A percentile compares a stretch with the other conserved stretches of the same genome.
These are phyloP conservation scores for Catamblyrhynchus diadema DNA, from an alignment of 2,797 vertebrate genomes.

Conservation along the genomic window DNA sequence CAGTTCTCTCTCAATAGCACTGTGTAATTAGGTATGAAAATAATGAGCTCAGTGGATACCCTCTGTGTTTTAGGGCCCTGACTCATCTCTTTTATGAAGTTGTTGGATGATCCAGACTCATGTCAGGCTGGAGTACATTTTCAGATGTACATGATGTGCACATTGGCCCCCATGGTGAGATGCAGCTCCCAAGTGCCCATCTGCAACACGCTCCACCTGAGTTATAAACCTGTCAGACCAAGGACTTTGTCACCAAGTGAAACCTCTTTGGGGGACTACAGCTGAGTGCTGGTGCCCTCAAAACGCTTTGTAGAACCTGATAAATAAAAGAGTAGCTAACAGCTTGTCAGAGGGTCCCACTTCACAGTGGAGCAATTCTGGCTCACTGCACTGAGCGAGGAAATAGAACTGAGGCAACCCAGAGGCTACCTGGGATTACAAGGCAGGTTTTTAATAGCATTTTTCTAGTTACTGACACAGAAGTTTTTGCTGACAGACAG, in stretches of 20 bases:
- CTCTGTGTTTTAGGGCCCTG: conserved; percentile 25
- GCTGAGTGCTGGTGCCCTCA: neutral
- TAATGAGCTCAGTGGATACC: conserved; percentile 15
- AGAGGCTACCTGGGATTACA: conserved; percentile 51
- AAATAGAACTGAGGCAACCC: neutral
- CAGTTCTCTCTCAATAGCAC: conserved; percentile 30
- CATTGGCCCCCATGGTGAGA: neutral
- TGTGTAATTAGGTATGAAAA: conserved; percentile 36
- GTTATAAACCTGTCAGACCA: neutral
- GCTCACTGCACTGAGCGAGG: neutral
- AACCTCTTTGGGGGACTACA: neutral
- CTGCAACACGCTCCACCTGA: neutral
- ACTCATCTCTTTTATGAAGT: conserved; percentile 38
- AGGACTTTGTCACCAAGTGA: neutral
- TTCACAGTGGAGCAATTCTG: neutral
- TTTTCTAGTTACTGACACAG: conserved; percentile 60
- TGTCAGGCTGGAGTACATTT: neutral
- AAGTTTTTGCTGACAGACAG: conserved; percentile 61
- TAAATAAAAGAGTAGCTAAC: neutral
- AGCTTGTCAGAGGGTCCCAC: neutral
- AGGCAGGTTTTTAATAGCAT: conserved; percentile 56
- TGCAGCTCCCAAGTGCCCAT: neutral
- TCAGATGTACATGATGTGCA: neutral
- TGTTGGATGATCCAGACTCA: neutral
- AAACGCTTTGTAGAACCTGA: neutral